Conservation (phyloP, 1,140 invertebrate genomes). For the Drosophila ambigua region DNA sequence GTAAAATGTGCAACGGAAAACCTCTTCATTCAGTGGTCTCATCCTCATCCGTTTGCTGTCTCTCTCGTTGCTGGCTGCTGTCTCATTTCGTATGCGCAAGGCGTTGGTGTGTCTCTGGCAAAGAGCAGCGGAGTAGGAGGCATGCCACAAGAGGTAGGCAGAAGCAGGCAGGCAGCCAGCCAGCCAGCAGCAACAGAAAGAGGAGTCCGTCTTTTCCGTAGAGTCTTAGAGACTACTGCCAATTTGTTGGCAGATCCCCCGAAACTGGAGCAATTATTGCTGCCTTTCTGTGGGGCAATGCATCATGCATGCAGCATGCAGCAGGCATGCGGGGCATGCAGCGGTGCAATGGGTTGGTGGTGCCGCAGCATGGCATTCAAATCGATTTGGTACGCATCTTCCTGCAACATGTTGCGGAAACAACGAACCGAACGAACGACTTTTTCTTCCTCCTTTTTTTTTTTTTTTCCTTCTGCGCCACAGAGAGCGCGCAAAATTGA, state of each 20-base stretch:
- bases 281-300: neutral
- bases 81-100: constrained; percentile 77
- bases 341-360: neutral
- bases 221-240: constrained; percentile 14
- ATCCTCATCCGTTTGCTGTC: constrained; percentile 17
- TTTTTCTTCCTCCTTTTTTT: no score
- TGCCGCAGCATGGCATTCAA: constrained; percentile 57
- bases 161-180: constrained; percentile 1
- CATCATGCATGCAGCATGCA: no score
- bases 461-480: constrained; percentile 32
- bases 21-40: constrained; percentile 74
- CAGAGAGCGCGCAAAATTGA: constrained; percentile 74
- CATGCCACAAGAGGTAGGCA: neutral
- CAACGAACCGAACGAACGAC: constrained; percentile 35
- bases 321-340: neutral
- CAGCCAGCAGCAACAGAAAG: no score
- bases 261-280: constrained; percentile 59
- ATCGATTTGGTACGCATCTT: constrained; percentile 79
- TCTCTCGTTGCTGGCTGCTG: constrained; percentile 36
- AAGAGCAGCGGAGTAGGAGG: constrained; percentile 25
- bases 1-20: constrained; percentile 62
- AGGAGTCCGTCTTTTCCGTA: constrained; percentile 1
- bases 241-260: constrained; percentile 39
- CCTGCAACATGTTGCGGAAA: constrained; percentile 73
- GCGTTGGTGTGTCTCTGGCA: constrained; percentile 52